Evolutionary conservation across 2,113 vertebrate genomes (phyloP), one percentile per base, ranked within the genome.

Genomic region (Bombycilla garrulus): DNA sequence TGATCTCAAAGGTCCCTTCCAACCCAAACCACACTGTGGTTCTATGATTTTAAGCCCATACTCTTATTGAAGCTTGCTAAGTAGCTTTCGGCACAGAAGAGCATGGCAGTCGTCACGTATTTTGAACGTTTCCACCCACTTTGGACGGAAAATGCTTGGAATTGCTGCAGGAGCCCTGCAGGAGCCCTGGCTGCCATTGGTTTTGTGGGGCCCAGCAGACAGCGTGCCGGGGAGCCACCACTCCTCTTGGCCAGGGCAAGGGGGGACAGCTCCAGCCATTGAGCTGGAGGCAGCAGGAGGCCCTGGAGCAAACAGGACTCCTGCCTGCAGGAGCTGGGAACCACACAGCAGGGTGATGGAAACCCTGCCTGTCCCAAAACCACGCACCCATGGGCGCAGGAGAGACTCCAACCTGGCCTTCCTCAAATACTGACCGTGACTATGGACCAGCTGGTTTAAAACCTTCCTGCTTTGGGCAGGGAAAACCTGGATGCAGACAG

Each of bases 321-420:
- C 58, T 35, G 67, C 25, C 81, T 15, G 44, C 25, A 6, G 29
- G 60, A 61, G 29, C 0, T 1, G 6, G 81, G 62, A 90, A 20
- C 25, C 47, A 21, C 13, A 1, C 1, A 40, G 88, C 45, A 0
- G 0, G 0, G n/a, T 0, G 0, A 33, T 3, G 19, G 74, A 69
- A 73, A 48, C 13, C 6, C 36, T 48, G 70, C 42, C 47, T 58
- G 38, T 5, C 47, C n/a, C 61, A 53, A 10, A 69, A 17, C 4
- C 3, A 53, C 0, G 0, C 8, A 12, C 28, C 31, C 6, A 0
- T 0, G 1, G 65, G 51, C 0, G 1, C 28, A 25, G 26, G 11
- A 69, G 16, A 45, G 13, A 31, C 9, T 35, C 45, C 58, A 72
- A 7, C 15, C 20, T 24, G 36, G 1, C 18, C 16, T 33, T 65